Conservation (phyloP, 2,888 invertebrate genomes). For the Rhagophthalmus giganteus region DNA sequence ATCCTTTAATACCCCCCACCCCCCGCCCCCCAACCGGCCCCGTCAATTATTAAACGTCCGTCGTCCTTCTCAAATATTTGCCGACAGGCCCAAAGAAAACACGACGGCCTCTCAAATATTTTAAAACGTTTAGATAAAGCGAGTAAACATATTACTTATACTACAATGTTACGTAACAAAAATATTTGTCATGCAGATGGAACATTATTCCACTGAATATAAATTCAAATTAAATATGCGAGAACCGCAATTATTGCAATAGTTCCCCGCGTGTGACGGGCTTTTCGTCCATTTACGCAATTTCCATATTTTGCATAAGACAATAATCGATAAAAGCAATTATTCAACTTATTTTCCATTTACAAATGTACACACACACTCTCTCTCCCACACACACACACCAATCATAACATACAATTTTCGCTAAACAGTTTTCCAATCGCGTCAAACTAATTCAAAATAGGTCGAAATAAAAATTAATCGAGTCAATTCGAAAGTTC, state of each 20-base stretch:
- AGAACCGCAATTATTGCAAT: neutral
- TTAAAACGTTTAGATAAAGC: neutral
- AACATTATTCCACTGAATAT: neutral
- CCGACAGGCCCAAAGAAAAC: no score
- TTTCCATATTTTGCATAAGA: neutral
- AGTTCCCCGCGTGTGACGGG: neutral
- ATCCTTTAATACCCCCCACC: no score
- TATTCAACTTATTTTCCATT: neutral
- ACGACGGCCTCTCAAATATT: neutral
- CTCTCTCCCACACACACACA: neutral
- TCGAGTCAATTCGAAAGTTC: no score
- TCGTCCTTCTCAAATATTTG: no score
- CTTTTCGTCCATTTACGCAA: neutral
- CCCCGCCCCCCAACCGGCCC: no score
- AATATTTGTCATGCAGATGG: neutral
- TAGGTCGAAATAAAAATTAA: no score
- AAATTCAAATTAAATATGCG: neutral
- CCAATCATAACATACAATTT: neutral
- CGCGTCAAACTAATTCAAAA: no score
- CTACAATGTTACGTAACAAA: neutral
- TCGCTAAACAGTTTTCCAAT: no score
- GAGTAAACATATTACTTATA: no score
- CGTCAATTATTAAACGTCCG: no score
- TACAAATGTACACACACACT: neutral
- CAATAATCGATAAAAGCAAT: neutral